Conservation (phyloP, 2,888 invertebrate species). For the Eupithecia subumbrata region DNA sequence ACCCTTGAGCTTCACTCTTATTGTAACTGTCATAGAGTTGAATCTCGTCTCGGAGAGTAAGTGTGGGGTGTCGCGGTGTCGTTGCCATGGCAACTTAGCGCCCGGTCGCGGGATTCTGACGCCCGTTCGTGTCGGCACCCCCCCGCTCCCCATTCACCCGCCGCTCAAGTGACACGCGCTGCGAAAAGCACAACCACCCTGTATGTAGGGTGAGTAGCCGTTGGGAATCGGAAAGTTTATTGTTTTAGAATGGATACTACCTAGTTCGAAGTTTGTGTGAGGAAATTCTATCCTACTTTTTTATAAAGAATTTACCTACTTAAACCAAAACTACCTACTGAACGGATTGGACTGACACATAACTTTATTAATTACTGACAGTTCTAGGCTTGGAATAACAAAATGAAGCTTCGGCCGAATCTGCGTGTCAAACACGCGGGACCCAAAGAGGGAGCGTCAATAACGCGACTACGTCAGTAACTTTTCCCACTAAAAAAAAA, state of each 20-base stretch:
- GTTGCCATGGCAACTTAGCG: constrained; percentile 85
- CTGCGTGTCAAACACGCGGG: too few species aligned
- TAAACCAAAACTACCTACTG: background rate
- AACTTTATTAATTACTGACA: too few species aligned
- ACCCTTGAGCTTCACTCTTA: constrained; percentile 50
- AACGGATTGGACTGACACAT: too few species aligned
- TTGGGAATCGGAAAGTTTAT: constrained; percentile 23
- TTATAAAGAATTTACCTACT: background rate
- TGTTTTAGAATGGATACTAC: background rate
- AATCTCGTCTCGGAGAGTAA: constrained; percentile 54
- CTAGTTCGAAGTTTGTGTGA: background rate
- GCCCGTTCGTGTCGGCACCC: constrained; percentile 84
- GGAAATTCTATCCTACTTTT: background rate
- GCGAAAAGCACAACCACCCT: constrained; percentile 83
- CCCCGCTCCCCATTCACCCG: constrained; percentile 77
- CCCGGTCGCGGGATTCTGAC: constrained; percentile 86
- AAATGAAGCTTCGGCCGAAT: too few species aligned
- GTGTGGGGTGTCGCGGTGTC: constrained; percentile 75
- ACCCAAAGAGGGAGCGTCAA: too few species aligned
- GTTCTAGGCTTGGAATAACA: too few species aligned
- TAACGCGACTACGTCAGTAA: too few species aligned
- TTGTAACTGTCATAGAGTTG: constrained; percentile 62
- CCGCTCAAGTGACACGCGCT: constrained; percentile 83
- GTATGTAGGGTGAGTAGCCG: constrained; percentile 52
- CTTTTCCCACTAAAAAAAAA: too few species aligned